Evolutionary conservation across 2,888 invertebrate species (phyloP).

Genomic region (Harpalus rubripes): DNA sequence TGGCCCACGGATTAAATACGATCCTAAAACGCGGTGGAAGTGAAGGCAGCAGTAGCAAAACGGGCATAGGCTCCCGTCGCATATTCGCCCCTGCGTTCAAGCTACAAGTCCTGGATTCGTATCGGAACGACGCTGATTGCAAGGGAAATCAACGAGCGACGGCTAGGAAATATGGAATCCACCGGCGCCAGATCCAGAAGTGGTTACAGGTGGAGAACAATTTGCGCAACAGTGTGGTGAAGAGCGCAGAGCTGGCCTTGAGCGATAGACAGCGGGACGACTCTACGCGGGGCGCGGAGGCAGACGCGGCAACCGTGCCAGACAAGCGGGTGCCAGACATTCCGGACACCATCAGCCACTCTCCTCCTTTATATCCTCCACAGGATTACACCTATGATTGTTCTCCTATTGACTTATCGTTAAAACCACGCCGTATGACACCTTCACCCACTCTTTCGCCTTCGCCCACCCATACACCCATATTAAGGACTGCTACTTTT

Average conservation of each 20-base stretch:
- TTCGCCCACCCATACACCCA: constrained; percentile 65
- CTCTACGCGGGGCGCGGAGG: constrained; percentile 68
- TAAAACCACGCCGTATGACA: constrained; percentile 72
- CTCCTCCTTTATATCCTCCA: too few relatives aligned
- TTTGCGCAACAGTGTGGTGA: constrained; percentile 86
- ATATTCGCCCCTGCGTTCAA: constrained; percentile 95
- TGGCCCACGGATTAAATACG: constrained; percentile 82
- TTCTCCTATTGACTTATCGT: constrained; percentile 76
- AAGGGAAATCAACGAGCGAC: constrained; percentile 94
- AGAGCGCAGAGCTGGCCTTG: constrained; percentile 70
- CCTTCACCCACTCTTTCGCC: constrained; percentile 69
- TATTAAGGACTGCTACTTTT: background rate
- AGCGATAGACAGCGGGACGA: constrained; percentile 76
- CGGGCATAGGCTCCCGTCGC: constrained; percentile 87
- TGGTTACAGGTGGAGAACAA: constrained; percentile 93
- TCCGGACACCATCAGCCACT: constrained; percentile 66
- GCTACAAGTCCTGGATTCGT: constrained; percentile 92
- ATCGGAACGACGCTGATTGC: constrained; percentile 91
- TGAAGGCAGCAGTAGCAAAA: constrained; percentile 74
- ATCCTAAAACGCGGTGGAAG: constrained; percentile 77
- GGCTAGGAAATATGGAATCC: constrained; percentile 93
- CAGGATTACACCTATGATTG: too few relatives aligned
- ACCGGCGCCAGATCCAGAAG: constrained; percentile 93
- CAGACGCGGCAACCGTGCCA: constrained; percentile 63
- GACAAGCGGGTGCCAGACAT: constrained; percentile 67